These are phyloP conservation scores for Oscheius sp. DNA, from an alignment of 2,888 invertebrate species.

Conservation along the genomic window DNA sequence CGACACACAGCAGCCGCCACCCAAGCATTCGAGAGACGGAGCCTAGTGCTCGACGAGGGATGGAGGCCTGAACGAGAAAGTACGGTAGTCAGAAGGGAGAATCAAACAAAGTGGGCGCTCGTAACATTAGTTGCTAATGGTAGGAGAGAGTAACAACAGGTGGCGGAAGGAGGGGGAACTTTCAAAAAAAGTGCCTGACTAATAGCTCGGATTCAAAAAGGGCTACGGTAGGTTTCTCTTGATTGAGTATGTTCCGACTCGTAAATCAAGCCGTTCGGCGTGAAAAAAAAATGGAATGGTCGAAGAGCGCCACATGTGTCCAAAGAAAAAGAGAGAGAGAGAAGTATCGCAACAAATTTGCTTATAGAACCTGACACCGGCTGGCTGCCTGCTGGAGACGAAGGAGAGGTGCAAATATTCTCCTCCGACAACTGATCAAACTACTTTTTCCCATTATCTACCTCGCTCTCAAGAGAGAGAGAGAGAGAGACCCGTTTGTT, in stretches of 20 bases:
- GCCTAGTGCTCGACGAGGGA: conserved; percentile 25
- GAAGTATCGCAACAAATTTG: background rate
- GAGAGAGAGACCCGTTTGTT: no score
- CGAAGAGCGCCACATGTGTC: conserved; percentile 3
- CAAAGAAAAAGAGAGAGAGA: no score
- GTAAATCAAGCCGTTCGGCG: conserved; percentile 1
- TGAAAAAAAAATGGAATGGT: background rate
- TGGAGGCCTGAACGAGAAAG: conserved; percentile 19
- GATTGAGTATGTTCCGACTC: conserved; percentile 6
- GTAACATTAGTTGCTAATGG: conserved; percentile 10
- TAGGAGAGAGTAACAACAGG: conserved; percentile 12
- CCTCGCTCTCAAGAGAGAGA: no score
- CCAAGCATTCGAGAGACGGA: conserved; percentile 31
- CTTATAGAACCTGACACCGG: background rate
- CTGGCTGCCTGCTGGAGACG: no score
- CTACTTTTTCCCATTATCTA: no score
- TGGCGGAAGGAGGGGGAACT: background rate
- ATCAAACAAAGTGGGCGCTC: background rate
- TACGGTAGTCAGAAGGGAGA: background rate
- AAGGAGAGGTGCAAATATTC: no score
- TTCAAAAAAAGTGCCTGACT: background rate
- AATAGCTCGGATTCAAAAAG: background rate
- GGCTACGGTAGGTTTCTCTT: background rate
- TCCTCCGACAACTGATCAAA: no score
- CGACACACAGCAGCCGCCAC: conserved; percentile 33